Conservation (phyloP, 2,113 vertebrate genomes). For the Oxyura jamaicensis region DNA sequence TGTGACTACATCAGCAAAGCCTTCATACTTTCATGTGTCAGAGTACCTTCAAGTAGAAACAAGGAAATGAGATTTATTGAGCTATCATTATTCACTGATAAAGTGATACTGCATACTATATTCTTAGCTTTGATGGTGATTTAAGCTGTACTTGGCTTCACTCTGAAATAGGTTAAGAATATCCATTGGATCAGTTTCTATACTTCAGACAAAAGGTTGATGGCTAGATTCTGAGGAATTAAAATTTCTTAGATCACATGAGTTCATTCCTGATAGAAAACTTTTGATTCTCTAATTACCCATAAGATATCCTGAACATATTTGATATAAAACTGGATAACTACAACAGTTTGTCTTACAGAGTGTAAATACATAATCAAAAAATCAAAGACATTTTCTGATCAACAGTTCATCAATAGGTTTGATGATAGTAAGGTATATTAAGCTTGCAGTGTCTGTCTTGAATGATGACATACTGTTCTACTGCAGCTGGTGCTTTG, state of each 20-base stretch:
- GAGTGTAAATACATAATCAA: neutral
- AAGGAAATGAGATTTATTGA: neutral
- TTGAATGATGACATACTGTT: neutral
- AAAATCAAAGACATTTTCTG: neutral
- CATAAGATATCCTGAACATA: neutral
- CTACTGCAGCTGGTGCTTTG: neutral
- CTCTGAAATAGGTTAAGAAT: neutral
- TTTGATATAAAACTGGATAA: neutral
- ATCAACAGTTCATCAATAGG: neutral
- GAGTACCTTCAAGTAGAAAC: neutral
- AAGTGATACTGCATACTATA: neutral
- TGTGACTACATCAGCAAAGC: neutral
- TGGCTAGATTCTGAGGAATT: neutral
- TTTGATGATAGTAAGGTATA: neutral
- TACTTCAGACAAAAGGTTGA: neutral
- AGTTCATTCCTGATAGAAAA: neutral
- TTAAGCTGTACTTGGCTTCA: neutral
- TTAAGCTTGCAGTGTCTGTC: neutral
- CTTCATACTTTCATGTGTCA: neutral
- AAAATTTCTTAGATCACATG: neutral
- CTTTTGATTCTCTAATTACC: neutral
- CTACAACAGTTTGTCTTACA: neutral
- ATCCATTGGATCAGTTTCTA: neutral
- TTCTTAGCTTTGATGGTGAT: neutral
- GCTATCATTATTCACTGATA: neutral